Percentiles rank a stretch among this genome's conserved stretches.
These are phyloP conservation scores for Halcyon leucocephala DNA, from an alignment of 2,797 vertebrate species.

Conservation along the genomic window DNA sequence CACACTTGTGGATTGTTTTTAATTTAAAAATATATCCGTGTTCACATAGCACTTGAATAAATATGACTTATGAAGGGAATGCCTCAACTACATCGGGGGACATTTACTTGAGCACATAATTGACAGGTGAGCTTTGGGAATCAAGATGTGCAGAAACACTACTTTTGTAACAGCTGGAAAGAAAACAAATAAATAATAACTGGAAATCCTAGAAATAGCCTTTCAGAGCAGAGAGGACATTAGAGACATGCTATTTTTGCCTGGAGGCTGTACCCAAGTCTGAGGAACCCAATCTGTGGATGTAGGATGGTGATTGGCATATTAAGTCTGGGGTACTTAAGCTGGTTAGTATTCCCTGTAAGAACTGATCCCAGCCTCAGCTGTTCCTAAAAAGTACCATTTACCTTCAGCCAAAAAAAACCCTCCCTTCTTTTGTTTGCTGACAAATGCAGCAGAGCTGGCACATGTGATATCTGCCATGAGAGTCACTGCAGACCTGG, in stretches of 20 bases:
- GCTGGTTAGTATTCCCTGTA: neutral
- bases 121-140: neutral
- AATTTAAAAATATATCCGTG: neutral
- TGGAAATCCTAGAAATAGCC: neutral
- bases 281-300: neutral
- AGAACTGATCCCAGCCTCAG: neutral
- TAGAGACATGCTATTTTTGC: neutral
- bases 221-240: neutral
- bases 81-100: neutral
- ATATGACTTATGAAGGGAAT: neutral
- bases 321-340: neutral
- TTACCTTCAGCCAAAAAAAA: neutral
- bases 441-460: neutral
- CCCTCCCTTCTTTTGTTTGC: neutral
- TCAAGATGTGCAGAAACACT: neutral
- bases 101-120: neutral
- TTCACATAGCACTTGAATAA: neutral
- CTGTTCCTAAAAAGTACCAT: neutral
- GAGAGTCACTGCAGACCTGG: rapidly evolving
- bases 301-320: neutral
- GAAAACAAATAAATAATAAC: neutral
- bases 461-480: neutral
- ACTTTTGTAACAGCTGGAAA: neutral
- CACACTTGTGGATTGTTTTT: neutral
- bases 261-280: neutral